phyloP scores from a whole-genome alignment of 2,113 vertebrate species.

The Pomatostomus ruficeps region DNA sequence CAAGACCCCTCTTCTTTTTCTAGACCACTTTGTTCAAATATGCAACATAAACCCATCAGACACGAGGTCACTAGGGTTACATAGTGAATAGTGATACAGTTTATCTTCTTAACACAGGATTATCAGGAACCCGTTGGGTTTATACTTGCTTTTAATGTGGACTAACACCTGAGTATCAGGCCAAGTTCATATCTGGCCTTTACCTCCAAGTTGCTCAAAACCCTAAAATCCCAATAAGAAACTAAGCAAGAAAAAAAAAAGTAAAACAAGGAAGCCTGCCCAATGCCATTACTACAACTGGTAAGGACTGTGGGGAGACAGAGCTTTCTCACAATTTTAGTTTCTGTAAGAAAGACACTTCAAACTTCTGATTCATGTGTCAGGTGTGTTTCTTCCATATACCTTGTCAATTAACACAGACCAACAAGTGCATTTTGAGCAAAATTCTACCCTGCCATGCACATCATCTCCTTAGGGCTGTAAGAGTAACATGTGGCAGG shows the following conservation, averaged over 20 bases:
- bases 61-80: not conserved
- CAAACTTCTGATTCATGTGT: not conserved
- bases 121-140: not conserved
- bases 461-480: not conserved
- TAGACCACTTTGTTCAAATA: not conserved
- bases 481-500: not conserved
- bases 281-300: not conserved
- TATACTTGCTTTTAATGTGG: not conserved
- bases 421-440: not conserved
- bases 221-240: not conserved
- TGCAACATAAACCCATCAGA: not conserved
- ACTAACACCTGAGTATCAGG: not conserved
- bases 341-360: not conserved
- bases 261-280: not conserved
- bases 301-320: not conserved
- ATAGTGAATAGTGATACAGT: not conserved
- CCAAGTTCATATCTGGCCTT: not conserved
- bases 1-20: not conserved
- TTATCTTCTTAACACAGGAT: not conserved
- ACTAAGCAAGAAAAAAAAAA: not conserved
- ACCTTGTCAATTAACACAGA: not conserved
- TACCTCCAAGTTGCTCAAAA: not conserved
- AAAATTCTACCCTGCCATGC: not conserved
- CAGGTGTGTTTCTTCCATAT: not conserved
- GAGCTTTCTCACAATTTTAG: not conserved